phyloP scores from a whole-genome alignment of 1,140 invertebrate species.

The Pissodes strobi region DNA sequence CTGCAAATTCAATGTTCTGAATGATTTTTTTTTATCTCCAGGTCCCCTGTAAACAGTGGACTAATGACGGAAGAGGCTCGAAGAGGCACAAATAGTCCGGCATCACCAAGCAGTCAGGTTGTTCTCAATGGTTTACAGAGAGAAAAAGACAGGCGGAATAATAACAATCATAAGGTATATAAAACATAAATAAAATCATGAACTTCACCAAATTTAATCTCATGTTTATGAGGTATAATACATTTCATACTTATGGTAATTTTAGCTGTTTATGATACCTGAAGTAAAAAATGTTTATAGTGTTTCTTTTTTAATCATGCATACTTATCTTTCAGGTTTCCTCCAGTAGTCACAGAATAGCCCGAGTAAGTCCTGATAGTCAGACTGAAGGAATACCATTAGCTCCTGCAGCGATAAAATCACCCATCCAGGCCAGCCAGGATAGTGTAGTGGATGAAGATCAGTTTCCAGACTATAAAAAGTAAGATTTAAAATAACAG shows the following conservation, averaged over 20 bases:
- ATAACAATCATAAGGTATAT: constrained; percentile 27
- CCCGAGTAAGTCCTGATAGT: constrained; percentile 53
- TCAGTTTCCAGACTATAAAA: constrained; percentile 61
- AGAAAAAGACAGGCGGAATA: constrained; percentile 31
- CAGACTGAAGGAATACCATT: constrained; percentile 46
- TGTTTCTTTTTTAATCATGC: no score
- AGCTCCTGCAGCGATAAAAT: constrained; percentile 29
- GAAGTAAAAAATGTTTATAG: no score
- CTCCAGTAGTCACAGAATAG: constrained; percentile 42
- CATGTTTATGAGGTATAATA: no score
- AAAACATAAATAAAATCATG: no score
- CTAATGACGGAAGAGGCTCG: constrained; percentile 20
- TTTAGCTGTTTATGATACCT: no score
- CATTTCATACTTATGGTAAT: no score
- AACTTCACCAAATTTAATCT: no score
- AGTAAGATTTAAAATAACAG: constrained; percentile 56
- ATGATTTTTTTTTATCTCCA: neutral
- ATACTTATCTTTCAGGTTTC: constrained; percentile 36
- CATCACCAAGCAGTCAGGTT: constrained; percentile 1
- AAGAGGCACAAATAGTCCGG: constrained; percentile 19
- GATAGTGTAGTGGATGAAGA: constrained; percentile 26
- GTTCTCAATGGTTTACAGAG: constrained; percentile 19
- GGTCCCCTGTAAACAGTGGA: constrained; percentile 22
- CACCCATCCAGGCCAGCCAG: constrained; percentile 14
- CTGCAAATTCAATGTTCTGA: no score